Base-by-base conservation (phyloP, 1,140 invertebrate genomes). In the Berghia stephanieae region DNA sequence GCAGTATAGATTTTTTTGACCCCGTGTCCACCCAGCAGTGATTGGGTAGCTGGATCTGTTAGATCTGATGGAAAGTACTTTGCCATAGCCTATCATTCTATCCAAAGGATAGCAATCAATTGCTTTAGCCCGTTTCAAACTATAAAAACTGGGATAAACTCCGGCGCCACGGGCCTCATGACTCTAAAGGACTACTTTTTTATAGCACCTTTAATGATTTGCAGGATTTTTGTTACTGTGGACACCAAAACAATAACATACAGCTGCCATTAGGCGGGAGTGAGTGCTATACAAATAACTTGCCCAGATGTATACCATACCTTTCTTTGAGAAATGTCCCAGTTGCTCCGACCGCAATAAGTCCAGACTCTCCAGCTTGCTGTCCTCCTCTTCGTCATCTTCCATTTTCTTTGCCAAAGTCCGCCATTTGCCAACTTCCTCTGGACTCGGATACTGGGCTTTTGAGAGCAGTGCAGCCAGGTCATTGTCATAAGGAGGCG, bases 401-500 rank as follows among this genome's bases (percentile, higher is more conserved):
- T 75, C 57, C 73, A 43, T 75, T 18, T 44, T 42, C 36, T 43
- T 34, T 1, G 57, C 21, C 55, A 75, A 38, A 3, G 3, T 52
- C 8, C 40, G 73, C 73, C 55, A 75, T 8, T 44, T 66, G n/a
- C 8, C 57, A 44, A 75, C 46, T 43, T 75, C 73, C 27, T 75
- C 73, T 24, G 42, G 55, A 34, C 55, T 36, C 13, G 73, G 73
- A 66, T 3, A 75, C 31, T 18, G 24, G n/a, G 42, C 8, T 42
- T 75, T 27, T 6, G 57, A 38, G 55, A 79, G 36, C 36, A 79
- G 18, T 10, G 75, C 75, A 8, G 78, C 78, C 55, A 79, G 69
- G 31, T 79, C 78, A 74, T 79, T 78, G 36, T 80, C 79, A 74
- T 73, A 77, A n/a, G n/a, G n/a, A n/a, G n/a, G n/a, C 34, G 43